Base-by-base conservation (phyloP, 2,797 vertebrate genomes). In the Remorina albescens region DNA sequence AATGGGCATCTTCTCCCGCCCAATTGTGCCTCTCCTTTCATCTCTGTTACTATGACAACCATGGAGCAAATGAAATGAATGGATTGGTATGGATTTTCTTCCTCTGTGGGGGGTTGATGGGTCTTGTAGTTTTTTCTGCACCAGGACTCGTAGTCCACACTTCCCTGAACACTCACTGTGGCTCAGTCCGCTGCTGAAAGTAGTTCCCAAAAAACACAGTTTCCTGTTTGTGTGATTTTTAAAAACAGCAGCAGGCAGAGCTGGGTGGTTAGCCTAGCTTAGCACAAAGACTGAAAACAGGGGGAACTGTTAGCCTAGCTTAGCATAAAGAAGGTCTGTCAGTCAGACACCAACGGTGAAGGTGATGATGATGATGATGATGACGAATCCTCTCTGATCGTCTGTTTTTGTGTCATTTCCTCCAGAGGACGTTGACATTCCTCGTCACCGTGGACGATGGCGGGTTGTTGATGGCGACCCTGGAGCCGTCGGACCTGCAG, bases 401-500 rank as follows among this genome's bases (percentile, higher is more conserved):
- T 3, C 5, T 42, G 32, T 34, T 5, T 30, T n/a, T n/a, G 13
- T 37, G 4, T 15, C 0, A 7, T 42, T 13, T 58, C 65, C 55
- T 69, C 36, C 76, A 99, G 98, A 90, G 87, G 23, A 59, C 83
- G 28, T 62, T 76, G 3, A 85, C 94, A 11, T 96, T 99, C 86
- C 95, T 91, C 18, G 96, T 96, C 62, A 88, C 82, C 0, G 86
- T 98, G 30, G 93, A 74, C 63, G 93, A 96, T 1, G 95, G 94
- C 19, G 95, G 94, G 64, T 83, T 82, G 82, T 95, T 99, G 11
- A 8, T 85, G 54, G 93, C 93, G 12, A 92, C 93, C 16, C 90
- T 99, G 59, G 96, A 98, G 69, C 88, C 70, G 0, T 94, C 95
- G 0, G 97, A 99, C 63, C 82, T 97, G 67, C 89, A 87, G 75